phyloP scores from a whole-genome alignment of 2,797 vertebrate genomes.

The Pantherophis alleghaniensis region DNA sequence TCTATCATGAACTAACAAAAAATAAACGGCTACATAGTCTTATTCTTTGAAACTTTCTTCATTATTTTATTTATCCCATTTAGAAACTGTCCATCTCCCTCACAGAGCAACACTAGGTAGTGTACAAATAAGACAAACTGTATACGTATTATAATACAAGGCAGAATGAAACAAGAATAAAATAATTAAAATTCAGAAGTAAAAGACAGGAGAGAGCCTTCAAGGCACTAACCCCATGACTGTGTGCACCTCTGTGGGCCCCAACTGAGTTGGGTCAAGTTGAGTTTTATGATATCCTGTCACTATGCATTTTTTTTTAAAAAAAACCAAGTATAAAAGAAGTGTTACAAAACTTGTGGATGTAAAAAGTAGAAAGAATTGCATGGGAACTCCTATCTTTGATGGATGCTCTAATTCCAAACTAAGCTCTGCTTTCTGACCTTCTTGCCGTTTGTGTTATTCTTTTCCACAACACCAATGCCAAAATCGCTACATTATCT shows the following conservation, averaged over 20 bases:
- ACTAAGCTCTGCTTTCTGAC: constrained; percentile 24
- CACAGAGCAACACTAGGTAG: background rate
- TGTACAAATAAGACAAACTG: background rate
- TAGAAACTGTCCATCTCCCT: background rate
- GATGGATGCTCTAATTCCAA: constrained; percentile 32
- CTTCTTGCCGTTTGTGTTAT: constrained; percentile 41
- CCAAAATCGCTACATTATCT: constrained; percentile 43
- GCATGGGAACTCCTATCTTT: constrained; percentile 25
- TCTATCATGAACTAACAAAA: constrained; percentile 38
- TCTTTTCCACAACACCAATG: constrained; percentile 28
- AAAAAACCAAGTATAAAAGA: constrained; percentile 46
- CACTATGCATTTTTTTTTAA: constrained; percentile 24
- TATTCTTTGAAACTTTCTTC: constrained; percentile 8
- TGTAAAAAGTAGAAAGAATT: constrained; percentile 28
- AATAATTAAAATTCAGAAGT: background rate
- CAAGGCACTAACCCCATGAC: background rate
- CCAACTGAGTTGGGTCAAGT: background rate
- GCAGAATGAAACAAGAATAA: background rate
- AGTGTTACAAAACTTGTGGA: constrained; percentile 12
- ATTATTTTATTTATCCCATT: constrained; percentile 20
- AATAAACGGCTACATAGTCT: constrained; percentile 42
- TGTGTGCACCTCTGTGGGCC: background rate
- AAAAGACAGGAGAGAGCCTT: background rate
- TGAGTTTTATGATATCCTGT: constrained; percentile 36
- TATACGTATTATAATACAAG: background rate